A percentile compares a stretch with the other conserved stretches of the same genome.
These are phyloP conservation scores for Tyto alba DNA, from an alignment of 2,113 vertebrate species.

Conservation along the genomic window DNA sequence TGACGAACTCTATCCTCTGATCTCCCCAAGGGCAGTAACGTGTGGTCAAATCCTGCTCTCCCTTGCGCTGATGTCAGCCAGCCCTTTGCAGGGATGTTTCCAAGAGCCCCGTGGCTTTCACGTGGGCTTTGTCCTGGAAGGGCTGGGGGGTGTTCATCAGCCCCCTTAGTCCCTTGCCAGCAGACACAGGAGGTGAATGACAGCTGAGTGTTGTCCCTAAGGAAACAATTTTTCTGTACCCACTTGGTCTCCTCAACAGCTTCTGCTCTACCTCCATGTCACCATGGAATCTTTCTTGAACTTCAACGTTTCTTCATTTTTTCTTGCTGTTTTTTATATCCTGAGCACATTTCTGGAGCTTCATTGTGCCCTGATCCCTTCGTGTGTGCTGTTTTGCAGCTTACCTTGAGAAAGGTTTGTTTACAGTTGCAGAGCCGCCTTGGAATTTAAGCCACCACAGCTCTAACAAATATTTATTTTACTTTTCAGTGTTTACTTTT, in stretches of 20 bases:
- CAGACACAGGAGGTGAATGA: background rate
- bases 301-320: background rate
- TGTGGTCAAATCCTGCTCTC: background rate
- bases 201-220: background rate
- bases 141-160: background rate
- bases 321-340: background rate
- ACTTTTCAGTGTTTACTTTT: background rate
- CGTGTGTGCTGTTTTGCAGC: background rate
- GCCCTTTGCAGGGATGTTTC: background rate
- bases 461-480: conserved; percentile 20
- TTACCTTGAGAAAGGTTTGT: background rate
- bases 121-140: background rate
- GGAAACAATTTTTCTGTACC: background rate
- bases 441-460: background rate
- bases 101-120: background rate
- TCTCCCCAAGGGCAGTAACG: background rate
- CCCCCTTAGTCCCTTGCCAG: background rate
- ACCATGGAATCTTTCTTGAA: background rate
- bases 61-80: background rate
- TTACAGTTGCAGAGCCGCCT: background rate
- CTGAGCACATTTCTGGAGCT: background rate
- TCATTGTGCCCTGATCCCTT: background rate
- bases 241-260: background rate
- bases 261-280: background rate
- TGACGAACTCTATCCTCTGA: background rate